Conservation (phyloP, 1,140 invertebrate species). For the Bombus polaris region DNA sequence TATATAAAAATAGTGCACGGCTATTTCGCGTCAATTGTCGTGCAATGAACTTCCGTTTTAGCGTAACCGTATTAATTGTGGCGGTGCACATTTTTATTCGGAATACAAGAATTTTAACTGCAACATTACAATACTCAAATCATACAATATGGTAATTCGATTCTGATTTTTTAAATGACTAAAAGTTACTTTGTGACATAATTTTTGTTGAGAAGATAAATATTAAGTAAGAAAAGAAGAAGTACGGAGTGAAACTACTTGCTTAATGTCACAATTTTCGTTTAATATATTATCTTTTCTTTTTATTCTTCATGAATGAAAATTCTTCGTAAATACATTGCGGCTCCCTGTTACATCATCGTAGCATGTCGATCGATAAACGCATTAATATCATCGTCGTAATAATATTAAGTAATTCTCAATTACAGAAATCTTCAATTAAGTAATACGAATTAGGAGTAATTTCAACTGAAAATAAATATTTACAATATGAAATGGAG, state of each 20-base stretch:
- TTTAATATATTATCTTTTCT: background rate
- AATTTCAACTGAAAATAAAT: constrained; percentile 18
- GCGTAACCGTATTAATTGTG: background rate
- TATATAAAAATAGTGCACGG: constrained; percentile 58
- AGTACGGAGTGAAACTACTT: background rate
- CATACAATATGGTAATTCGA: background rate
- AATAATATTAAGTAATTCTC: constrained; percentile 13
- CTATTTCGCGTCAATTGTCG: constrained; percentile 24
- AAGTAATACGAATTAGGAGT: background rate
- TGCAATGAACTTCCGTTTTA: constrained; percentile 50
- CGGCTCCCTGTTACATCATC: constrained; percentile 20
- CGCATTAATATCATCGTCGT: constrained; percentile 22
- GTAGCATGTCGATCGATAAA: constrained; percentile 10
- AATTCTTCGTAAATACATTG: background rate
- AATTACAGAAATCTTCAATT: constrained; percentile 13
- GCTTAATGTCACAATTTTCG: background rate
- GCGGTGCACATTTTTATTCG: background rate
- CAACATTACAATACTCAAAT: background rate
- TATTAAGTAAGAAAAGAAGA: background rate
- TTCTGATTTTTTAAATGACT: background rate
- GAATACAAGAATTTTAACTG: background rate
- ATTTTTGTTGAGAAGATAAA: background rate
- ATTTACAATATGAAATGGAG: constrained; percentile 8
- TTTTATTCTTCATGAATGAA: background rate
- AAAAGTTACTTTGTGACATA: background rate